Base-by-base conservation (phyloP, 37 sponge, comb jelly and placozoan species). In the Geodia barretti region DNA sequence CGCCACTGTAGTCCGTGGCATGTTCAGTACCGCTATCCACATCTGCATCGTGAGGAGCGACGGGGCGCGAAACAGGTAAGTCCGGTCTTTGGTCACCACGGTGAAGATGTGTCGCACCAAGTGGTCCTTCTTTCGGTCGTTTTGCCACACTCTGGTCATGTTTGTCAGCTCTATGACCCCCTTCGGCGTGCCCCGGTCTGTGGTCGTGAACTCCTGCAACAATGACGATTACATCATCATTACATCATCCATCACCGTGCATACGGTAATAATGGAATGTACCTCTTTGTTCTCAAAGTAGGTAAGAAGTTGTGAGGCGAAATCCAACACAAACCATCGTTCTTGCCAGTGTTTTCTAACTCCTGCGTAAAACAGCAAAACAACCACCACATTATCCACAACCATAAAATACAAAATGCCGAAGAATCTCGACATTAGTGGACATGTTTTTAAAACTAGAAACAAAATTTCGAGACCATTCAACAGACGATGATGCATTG, bases 321-420 rank as follows among this genome's bases (percentile, higher is more conserved):
- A 83, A 69, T 97, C 97, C 9, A 94, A 77, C 3, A 94, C 90
- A 80, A 91, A 94, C 97, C 97, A 97, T 60, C 95, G 60, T 63
- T 75, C 80, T 58, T 79, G 85, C 92, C 95, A 97, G 37, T 59
- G 83, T 66, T 89, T 85, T 21, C 81, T 64, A 1, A 75, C 73
- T 26, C 86, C 91, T 91, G 38, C 60, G 34, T 7, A 28, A 20
- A 34, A 72, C 24, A n/a, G n/a, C n/a, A n/a, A n/a, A n/a, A n/a
- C n/a, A n/a, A n/a, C n/a, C n/a, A n/a, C n/a, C n/a, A n/a, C n/a
- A n/a, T n/a, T n/a, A n/a, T n/a, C n/a, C n/a, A n/a, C n/a, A n/a
- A n/a, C n/a, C n/a, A n/a, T n/a, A n/a, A n/a, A n/a, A n/a, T n/a
- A n/a, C n/a, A n/a, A n/a, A n/a, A n/a, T n/a, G n/a, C n/a, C n/a